Percentiles rank a stretch among this genome's conserved stretches.
These are phyloP conservation scores for Agriopis aurantiaria DNA, from an alignment of 2,888 invertebrate species.

Conservation along the genomic window DNA sequence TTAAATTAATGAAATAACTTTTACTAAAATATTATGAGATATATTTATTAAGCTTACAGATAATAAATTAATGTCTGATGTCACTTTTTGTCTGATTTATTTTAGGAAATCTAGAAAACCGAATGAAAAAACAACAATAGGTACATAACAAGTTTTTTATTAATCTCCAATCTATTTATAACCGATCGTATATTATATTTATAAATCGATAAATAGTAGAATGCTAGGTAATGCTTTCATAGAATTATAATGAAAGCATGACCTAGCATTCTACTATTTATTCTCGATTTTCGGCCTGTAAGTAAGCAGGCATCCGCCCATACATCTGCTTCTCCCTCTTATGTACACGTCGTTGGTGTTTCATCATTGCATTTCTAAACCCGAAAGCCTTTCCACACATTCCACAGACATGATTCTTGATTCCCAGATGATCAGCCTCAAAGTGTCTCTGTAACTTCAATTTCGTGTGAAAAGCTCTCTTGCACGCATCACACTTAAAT, in stretches of 20 bases:
- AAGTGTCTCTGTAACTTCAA: conserved; percentile 61
- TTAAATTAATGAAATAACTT: background rate
- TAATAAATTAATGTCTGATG: conserved; percentile 5
- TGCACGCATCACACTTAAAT: conserved; percentile 66
- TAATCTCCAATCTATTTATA: too few species aligned
- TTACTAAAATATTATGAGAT: background rate
- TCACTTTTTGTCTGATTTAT: conserved; percentile 13
- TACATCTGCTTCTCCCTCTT: conserved; percentile 63
- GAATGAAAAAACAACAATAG: too few species aligned
- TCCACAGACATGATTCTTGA: conserved; percentile 69
- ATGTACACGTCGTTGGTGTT: conserved; percentile 69
- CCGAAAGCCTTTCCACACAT: conserved; percentile 73
- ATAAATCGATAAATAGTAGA: too few species aligned
- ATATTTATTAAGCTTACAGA: conserved; percentile 8
- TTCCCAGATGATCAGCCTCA: conserved; percentile 69
- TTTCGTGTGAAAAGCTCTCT: conserved; percentile 65
- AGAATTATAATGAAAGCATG: too few species aligned
- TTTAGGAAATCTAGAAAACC: background rate
- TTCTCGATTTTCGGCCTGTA: conserved; percentile 45
- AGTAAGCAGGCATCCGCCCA: conserved; percentile 63
- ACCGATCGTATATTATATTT: too few species aligned
- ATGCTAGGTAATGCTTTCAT: too few species aligned
- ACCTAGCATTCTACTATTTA: background rate
- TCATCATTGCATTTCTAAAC: conserved; percentile 72
- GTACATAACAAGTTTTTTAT: too few species aligned